A percentile compares a stretch with the other conserved stretches of the same genome.
Conservation (phyloP, 2,797 vertebrate genomes). For the Acomys russatus region DNA sequence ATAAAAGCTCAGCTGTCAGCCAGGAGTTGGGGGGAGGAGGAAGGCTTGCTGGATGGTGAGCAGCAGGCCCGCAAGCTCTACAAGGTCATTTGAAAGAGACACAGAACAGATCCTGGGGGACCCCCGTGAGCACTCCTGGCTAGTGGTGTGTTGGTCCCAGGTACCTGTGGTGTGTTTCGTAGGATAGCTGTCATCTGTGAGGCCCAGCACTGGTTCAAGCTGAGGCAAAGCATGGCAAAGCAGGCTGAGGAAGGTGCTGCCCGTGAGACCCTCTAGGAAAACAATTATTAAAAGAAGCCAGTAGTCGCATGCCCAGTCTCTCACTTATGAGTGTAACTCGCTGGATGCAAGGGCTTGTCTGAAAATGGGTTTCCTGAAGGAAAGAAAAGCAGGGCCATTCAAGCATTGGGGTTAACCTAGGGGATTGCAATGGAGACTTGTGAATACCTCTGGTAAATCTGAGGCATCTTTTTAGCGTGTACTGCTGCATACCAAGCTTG, state of each 20-base stretch:
- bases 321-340: neutral
- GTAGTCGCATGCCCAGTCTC: neutral
- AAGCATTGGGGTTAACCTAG: neutral
- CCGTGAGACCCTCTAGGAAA: neutral
- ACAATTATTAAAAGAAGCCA: slow-evolving; percentile 1
- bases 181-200: slow-evolving; percentile 39
- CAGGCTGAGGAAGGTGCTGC: too few relatives aligned
- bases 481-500: neutral
- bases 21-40: slow-evolving; percentile 15
- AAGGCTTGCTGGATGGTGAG: neutral
- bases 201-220: neutral
- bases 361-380: slow-evolving; percentile 33
- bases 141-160: neutral
- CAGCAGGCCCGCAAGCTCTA: neutral
- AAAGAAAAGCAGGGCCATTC: slow-evolving; percentile 26
- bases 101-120: neutral
- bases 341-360: neutral
- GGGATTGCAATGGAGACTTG: neutral
- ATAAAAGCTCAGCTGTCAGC: slow-evolving; percentile 58
- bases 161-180: neutral
- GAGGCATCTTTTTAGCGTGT: neutral
- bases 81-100: slow-evolving; percentile 79
- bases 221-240: neutral
- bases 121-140: neutral
- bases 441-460: slow-evolving; percentile 15